Percentiles rank a stretch among this genome's conserved stretches.
phyloP scores from a whole-genome alignment of 2,888 invertebrate species.

The Parapristionchus giblindavisi region DNA sequence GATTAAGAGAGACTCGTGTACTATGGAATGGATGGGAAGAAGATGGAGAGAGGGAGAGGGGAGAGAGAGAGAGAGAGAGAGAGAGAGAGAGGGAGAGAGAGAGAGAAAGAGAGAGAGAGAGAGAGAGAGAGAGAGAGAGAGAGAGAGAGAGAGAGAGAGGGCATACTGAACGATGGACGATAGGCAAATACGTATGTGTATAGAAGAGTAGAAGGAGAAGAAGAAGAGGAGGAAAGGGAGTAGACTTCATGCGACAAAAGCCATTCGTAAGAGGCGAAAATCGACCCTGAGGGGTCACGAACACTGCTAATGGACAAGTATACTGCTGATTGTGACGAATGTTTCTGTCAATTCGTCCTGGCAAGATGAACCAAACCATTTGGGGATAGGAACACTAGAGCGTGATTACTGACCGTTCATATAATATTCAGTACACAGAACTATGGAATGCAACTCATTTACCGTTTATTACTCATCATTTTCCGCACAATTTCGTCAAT shows the following conservation, averaged over 20 bases:
- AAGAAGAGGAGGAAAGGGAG: neutral
- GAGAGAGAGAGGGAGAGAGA: slow-evolving; percentile 2
- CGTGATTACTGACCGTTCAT: no score
- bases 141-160: slow-evolving; percentile 17
- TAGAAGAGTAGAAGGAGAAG: slow-evolving; percentile 1
- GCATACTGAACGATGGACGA: slow-evolving; percentile 31
- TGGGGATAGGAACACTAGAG: no score
- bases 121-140: neutral
- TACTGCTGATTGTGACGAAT: no score
- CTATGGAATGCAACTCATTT: no score
- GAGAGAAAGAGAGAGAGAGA: neutral
- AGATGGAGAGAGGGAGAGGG: slow-evolving; percentile 1
- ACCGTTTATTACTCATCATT: no score
- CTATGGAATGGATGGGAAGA: neutral
- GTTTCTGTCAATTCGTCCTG: no score
- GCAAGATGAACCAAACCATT: no score
- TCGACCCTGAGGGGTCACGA: no score
- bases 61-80: neutral
- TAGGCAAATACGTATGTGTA: slow-evolving; percentile 21
- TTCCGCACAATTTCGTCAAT: no score
- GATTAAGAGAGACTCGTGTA: neutral
- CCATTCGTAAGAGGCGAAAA: neutral
- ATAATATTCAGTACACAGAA: no score
- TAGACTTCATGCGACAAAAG: neutral
- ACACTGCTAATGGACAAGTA: no score